Base-by-base conservation (phyloP, 2,888 invertebrate species). In the Cataglyphis altisquamis region DNA sequence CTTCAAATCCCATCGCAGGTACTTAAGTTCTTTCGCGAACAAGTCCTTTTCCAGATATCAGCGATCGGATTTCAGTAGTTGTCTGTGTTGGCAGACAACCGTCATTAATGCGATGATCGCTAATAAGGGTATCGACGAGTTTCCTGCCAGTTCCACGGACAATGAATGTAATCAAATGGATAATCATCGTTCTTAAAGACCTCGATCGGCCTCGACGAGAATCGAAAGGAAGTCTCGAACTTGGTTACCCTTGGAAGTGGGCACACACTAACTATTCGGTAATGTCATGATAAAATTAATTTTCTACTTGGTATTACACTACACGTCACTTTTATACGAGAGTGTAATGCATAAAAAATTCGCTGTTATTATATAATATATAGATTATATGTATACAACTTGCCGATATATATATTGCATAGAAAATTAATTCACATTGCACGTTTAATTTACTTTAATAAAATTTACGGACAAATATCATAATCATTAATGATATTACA, bases 101-200 rank as follows among this genome's bases (percentile, higher is more conserved):
- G 36, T 67, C 67, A 77, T 87, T 84, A 82, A 84, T 78, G 57
- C 74, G 78, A 80, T 88, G 82, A 78, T 83, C 78, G 25, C 63
- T 88, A 88, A 88, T 80, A 74, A 82, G 70, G 45, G 78, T 84
- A 81, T 84, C 84, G 63, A 86, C 67, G 52, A 67, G 62, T 74
- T 83, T 78, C 85, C 84, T 68, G 83, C 45, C 32, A 62, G 39
- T 86, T 80, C 63, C 70, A 41, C 73, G 81, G 67, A 81, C 86
- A 88, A 86, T 84, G 63, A 82, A 74, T 74, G 67, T 83, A 83
- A 88, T 86, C 83, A n/a, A 48, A 60, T 45, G 70, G 66, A 80
- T 74, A 67, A 86, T 77, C 70, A 78, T 84, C 68, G 60, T 72
- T 21, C 57, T 83, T 72, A n/a, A 29, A 70, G 62, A 77, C 25